Base-by-base conservation (phyloP, 2,888 invertebrate genomes). In the Omphaloscelis lunosa region DNA sequence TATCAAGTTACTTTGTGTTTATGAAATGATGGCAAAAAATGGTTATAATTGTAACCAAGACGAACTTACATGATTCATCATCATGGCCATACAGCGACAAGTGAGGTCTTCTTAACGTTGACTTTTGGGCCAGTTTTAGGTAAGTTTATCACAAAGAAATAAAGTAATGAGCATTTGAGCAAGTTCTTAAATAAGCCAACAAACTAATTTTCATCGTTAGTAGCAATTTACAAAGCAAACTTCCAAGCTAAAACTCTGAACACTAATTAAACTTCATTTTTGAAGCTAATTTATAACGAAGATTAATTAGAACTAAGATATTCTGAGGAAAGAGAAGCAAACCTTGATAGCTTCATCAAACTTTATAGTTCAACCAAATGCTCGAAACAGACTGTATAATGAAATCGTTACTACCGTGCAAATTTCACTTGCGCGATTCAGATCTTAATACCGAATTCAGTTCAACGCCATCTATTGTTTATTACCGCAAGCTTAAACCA, bases 401-500 rank as follows among this genome's bases (percentile, higher is more conserved):
- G 72, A 80, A 73, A 80, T 73, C 77, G 65, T 85, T 80, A 77
- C 63, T 66, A 61, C 63, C 67, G 77, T 85, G 80, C 80, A 85
- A 85, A 83, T 85, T 76, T 66, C 53, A 62, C 72, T 39, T 62
- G 80, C 58, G 86, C 75, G 65, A 83, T 85, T 71, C 62, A 66
- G 67, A 75, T 77, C 74, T 65, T 73, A 85, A 74, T 85, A 66
- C 74, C 34, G 41, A 81, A 72, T 79, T 77, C 39, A 79, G 58
- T 74, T 77, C 62, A 79, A 70, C 80, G 80, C 77, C 80, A 83
- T 77, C 77, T 80, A 85, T 83, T 80, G 67, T 85, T 80, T 65
- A 77, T 61, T 63, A 71, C 73, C 41, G 51, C 59, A 69, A 79
- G 62, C 77, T 77, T 45, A 62, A 41, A 41, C 70, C 45, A 73